These are phyloP conservation scores for Temnopleurus reevesii DNA, from an alignment of 53 echinoderm and acorn worm genomes.

Conservation along the genomic window DNA sequence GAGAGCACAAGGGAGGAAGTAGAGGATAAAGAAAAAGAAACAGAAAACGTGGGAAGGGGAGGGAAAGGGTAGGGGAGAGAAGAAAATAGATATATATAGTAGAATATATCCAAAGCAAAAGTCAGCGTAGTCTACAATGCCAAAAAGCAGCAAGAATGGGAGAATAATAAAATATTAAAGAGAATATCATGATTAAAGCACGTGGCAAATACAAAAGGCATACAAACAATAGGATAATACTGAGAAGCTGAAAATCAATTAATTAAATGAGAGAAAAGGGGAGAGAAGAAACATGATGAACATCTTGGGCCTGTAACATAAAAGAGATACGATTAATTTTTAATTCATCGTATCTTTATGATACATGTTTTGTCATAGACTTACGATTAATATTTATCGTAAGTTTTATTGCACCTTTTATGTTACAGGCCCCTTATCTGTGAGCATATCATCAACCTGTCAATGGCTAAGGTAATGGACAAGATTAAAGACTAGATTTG, in stretches of 20 bases:
- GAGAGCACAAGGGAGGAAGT: neutral
- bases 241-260: too few relatives aligned
- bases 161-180: neutral
- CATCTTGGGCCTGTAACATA: too few relatives aligned
- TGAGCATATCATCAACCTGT: neutral
- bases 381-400: too few relatives aligned
- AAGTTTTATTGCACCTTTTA: too few relatives aligned
- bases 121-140: neutral
- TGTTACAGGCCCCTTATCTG: too few relatives aligned
- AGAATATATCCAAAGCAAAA: neutral
- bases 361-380: too few relatives aligned
- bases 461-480: neutral
- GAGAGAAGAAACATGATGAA: neutral
- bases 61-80: neutral
- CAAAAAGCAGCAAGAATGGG: neutral
- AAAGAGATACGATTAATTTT: too few relatives aligned
- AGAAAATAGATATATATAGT: neutral
- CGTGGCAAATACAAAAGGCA: too few relatives aligned
- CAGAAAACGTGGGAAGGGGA: neutral
- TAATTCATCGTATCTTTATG: too few relatives aligned
- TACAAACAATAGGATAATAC: too few relatives aligned
- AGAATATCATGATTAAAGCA: too few relatives aligned
- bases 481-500: neutral
- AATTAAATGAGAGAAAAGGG: neutral
- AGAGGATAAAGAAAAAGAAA: neutral